Percentiles rank a stretch among this genome's conserved stretches.
phyloP scores from a whole-genome alignment of 2,888 invertebrate species.

The Poecilobothrus nobilitatus region DNA sequence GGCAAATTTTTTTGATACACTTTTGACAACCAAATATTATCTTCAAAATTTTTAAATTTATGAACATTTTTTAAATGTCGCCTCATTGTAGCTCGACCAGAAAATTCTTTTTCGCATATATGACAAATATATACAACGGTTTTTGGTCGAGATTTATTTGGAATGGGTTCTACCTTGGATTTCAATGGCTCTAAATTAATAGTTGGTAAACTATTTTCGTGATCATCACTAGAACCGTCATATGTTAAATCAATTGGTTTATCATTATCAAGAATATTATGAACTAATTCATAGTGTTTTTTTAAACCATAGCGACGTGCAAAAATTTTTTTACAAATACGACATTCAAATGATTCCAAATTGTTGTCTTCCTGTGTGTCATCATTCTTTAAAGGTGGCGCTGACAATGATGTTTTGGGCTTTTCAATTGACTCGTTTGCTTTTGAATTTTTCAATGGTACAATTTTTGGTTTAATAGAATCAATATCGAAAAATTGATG shows the following conservation, averaged over 20 bases:
- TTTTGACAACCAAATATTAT: not conserved
- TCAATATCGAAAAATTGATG: not conserved
- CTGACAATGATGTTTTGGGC: not conserved
- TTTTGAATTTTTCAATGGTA: slow-evolving; percentile 1
- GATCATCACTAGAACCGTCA: not conserved
- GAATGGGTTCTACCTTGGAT: not conserved
- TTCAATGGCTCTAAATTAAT: not conserved
- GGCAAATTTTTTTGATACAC: not conserved
- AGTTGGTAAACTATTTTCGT: not conserved
- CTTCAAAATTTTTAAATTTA: not conserved
- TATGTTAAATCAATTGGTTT: not conserved
- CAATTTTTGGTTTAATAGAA: not conserved
- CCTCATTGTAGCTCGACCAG: not conserved
- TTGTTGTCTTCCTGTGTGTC: no score
- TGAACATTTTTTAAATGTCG: slow-evolving; percentile 9
- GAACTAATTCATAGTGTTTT: slow-evolving; percentile 44
- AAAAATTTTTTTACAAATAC: slow-evolving; percentile 45
- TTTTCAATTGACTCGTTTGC: not conserved
- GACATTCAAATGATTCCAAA: slow-evolving; percentile 30
- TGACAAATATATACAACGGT: not conserved
- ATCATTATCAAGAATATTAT: slow-evolving; percentile 30
- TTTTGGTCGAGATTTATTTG: not conserved
- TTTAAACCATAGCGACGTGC: slow-evolving; percentile 44
- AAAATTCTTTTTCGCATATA: not conserved
- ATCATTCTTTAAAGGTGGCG: not conserved